phyloP scores from a whole-genome alignment of 2,888 invertebrate species.

The Mongoloraphidia duomilia region DNA sequence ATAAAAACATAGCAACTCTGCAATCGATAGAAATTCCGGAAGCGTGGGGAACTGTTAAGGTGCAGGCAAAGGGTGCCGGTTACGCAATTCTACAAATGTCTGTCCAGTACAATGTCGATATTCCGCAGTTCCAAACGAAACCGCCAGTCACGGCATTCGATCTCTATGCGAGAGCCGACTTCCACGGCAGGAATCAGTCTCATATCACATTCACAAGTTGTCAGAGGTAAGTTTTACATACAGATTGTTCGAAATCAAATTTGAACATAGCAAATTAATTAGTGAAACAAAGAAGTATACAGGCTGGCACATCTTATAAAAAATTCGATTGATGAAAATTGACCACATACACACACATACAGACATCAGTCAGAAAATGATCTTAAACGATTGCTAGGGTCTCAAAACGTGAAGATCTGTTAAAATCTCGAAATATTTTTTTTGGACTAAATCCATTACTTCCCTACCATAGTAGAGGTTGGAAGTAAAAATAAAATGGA shows the following conservation, averaged over 20 bases:
- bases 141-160: constrained; percentile 74
- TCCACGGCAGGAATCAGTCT: constrained; percentile 85
- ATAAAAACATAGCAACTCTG: constrained; percentile 61
- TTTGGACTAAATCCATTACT: too few relatives aligned
- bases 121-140: constrained; percentile 64
- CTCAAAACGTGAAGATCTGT: too few relatives aligned
- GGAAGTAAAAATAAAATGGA: background rate
- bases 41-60: constrained; percentile 90
- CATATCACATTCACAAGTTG: constrained; percentile 77
- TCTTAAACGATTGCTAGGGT: too few relatives aligned
- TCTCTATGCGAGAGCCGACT: constrained; percentile 56
- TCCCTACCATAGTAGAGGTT: too few relatives aligned
- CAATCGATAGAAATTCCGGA: constrained; percentile 75
- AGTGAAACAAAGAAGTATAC: background rate
- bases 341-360: background rate
- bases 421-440: too few relatives aligned
- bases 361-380: too few relatives aligned
- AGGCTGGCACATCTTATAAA: background rate
- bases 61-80: constrained; percentile 86
- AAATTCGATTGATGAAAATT: background rate
- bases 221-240: constrained; percentile 48
- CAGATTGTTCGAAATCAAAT: too few relatives aligned
- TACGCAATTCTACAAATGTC: constrained; percentile 88
- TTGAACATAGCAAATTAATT: too few relatives aligned
- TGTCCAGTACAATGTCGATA: constrained; percentile 83